Conservation (phyloP, 2,797 vertebrate genomes). For the Orientallactaga sibirica region DNA sequence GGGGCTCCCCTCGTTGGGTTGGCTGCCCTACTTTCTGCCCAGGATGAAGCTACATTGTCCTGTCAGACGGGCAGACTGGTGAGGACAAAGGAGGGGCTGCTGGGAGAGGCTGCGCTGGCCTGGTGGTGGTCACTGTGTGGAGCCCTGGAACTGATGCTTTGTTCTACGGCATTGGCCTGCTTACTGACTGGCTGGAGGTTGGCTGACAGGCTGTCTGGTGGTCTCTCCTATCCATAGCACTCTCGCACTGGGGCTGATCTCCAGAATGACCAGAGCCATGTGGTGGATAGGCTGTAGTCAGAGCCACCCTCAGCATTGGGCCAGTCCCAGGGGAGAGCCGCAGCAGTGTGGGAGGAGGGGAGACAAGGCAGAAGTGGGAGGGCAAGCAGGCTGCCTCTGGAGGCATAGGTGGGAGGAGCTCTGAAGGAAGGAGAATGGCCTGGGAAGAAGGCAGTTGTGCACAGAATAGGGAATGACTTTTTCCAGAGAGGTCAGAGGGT, state of each 20-base stretch:
- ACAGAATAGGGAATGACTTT: neutral
- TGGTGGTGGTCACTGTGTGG: neutral
- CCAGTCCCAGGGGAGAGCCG: neutral
- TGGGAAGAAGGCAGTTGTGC: neutral
- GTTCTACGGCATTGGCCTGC: neutral
- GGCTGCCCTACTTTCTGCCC: constrained; percentile 67
- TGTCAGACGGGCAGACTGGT: neutral
- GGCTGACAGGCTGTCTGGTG: neutral
- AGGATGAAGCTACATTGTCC: neutral
- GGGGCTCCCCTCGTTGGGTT: neutral
- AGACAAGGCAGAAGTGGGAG: too few relatives aligned
- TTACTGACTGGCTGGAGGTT: neutral
- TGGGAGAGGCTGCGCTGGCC: neutral
- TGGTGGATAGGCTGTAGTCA: neutral
- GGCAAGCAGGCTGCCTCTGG: neutral
- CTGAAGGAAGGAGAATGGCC: neutral
- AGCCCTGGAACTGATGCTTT: neutral
- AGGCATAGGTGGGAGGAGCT: neutral
- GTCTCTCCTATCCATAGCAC: neutral
- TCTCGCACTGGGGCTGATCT: neutral
- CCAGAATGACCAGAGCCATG: neutral
- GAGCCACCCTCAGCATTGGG: neutral
- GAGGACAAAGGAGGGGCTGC: neutral
- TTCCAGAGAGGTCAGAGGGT: neutral
- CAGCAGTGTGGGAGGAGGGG: neutral